Evolutionary conservation across 2,888 invertebrate species (phyloP).

Genomic region (Ametastegia equiseti): DNA sequence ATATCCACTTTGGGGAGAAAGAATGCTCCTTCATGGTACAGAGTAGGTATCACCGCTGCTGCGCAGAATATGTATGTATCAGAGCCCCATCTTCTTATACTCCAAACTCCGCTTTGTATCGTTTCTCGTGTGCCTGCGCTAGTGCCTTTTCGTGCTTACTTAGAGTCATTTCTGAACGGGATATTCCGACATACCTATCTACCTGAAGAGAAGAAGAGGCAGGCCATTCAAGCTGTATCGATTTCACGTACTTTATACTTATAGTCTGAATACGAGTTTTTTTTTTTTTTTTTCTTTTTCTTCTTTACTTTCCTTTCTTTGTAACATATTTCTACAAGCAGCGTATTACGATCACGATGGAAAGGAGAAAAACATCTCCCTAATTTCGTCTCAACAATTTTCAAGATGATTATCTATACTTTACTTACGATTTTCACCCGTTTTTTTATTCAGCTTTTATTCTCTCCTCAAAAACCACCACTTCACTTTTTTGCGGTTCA

Average conservation of each 20-base stretch:
- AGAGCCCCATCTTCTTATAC: background rate
- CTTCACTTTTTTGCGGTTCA: background rate
- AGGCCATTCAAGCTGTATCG: constrained; percentile 27
- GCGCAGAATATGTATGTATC: constrained; percentile 3
- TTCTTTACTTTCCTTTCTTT: background rate
- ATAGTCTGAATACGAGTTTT: background rate
- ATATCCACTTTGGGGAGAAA: constrained; percentile 14
- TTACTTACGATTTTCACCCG: constrained; percentile 7
- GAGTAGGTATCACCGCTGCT: constrained; percentile 5
- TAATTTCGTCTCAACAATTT: constrained; percentile 30
- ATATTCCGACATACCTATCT: background rate
- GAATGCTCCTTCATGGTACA: background rate
- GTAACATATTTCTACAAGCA: background rate
- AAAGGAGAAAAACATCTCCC: background rate
- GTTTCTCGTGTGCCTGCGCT: background rate
- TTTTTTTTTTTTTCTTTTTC: background rate
- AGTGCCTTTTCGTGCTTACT: constrained; percentile 13
- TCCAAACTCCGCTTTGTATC: background rate
- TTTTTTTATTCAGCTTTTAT: background rate
- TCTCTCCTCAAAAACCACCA: background rate
- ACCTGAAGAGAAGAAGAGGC: constrained; percentile 22
- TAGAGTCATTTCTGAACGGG: constrained; percentile 15
- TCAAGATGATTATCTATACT: constrained; percentile 7
- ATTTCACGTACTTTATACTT: constrained; percentile 33
- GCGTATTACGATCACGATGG: background rate